Base-by-base conservation (phyloP, 2,797 vertebrate genomes). In the Diglossa cyanea region DNA sequence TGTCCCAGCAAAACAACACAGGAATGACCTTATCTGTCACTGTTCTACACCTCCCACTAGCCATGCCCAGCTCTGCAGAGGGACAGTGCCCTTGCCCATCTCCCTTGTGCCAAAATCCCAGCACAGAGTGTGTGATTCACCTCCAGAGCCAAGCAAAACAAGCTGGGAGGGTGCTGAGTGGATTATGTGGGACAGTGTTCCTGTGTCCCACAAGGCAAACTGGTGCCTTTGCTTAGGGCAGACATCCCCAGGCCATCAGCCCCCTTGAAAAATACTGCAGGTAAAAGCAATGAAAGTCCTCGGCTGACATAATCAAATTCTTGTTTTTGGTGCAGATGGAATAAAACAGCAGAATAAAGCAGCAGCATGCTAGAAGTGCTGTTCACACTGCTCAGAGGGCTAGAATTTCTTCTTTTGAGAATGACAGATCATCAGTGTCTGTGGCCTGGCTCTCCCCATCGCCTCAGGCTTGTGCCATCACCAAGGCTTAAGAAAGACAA, bases 401-500 rank as follows among this genome's bases (percentile, higher is more conserved):
- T 63, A 33, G 6, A 82, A 35, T 85, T 78, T 47, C 47, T 75
- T 54, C 37, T 53, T 39, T 42, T 33, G 19, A 90, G 66, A 84
- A 78, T 7, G 70, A 72, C 58, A 88, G 42, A 65, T 35, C 2
- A 5, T 28, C 33, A 66, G 0, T 21, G 26, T 65, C 33, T 65
- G 55, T 5, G 6, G 37, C 60, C 77, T 13, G 6, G 39, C 40
- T 11, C 25, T 53, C 28, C 10, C 0, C 45, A 14, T 18, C 0
- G 0, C 51, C 90, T 55, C 76, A 86, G 31, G 79, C 45, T 66
- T 70, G 13, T 79, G 68, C 33, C 33, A 65, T 58, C 48, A 72
- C 47, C 54, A 70, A 24, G 17, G 17, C 61, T 82, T 86, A 76
- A 70, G 24, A 55, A 31, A 55, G 57, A 50, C 39, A 26, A 83